These are phyloP conservation scores for Sternarchorhynchus goeldii DNA, from an alignment of 2,797 vertebrate species.

Conservation along the genomic window DNA sequence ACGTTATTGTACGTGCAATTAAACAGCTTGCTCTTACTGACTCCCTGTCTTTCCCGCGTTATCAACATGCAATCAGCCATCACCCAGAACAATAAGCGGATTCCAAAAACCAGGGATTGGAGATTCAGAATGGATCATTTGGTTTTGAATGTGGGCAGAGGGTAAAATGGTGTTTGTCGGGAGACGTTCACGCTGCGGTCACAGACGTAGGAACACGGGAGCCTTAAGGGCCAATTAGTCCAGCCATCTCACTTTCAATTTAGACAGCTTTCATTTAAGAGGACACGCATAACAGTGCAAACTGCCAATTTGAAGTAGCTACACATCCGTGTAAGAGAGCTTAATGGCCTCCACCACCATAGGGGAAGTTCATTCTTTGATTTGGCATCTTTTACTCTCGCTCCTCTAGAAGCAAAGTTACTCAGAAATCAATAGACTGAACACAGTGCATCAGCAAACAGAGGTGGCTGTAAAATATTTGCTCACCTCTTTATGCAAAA, in stretches of 20 bases:
- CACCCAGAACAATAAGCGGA: not conserved
- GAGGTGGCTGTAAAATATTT: slow-evolving; percentile 2
- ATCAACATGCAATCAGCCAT: slow-evolving; percentile 37
- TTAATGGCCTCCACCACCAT: slow-evolving; percentile 37
- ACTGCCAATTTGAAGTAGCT: slow-evolving; percentile 42
- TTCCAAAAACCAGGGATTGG: not conserved
- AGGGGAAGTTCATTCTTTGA: slow-evolving; percentile 31
- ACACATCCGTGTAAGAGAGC: slow-evolving; percentile 21
- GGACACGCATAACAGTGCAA: slow-evolving; percentile 8
- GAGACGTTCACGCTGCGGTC: slow-evolving; percentile 14
- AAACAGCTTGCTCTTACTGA: slow-evolving; percentile 58
- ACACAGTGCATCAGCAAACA: slow-evolving; percentile 12
- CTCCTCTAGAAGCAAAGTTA: slow-evolving; percentile 13
- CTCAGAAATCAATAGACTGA: slow-evolving; percentile 39
- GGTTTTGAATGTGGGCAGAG: slow-evolving; percentile 39
- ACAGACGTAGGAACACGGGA: not conserved
- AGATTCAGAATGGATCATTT: slow-evolving; percentile 23
- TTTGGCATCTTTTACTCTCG: slow-evolving; percentile 30
- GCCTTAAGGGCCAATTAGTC: slow-evolving; percentile 58
- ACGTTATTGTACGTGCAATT: slow-evolving; percentile 62
- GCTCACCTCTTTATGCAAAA: not conserved
- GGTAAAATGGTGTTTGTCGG: slow-evolving; percentile 41
- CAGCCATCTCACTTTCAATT: slow-evolving; percentile 19
- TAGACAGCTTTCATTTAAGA: slow-evolving; percentile 42
- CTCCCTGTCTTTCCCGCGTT: slow-evolving; percentile 42